phyloP scores from a whole-genome alignment of 2,797 vertebrate species.

The Anas acuta region DNA sequence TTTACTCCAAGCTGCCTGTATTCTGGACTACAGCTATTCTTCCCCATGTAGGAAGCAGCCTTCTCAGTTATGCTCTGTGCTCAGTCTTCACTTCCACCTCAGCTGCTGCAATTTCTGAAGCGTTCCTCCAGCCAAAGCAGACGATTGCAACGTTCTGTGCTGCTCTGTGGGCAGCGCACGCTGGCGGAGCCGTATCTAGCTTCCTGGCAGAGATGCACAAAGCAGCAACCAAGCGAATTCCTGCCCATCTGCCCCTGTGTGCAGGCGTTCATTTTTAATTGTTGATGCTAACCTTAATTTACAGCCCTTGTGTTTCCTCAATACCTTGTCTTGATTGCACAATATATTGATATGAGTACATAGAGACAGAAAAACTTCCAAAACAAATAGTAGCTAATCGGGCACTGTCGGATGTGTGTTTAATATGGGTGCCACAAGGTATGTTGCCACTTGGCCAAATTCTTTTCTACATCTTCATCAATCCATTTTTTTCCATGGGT shows the following conservation, averaged over 20 bases:
- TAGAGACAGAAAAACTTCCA: not conserved
- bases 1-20: not conserved
- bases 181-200: not conserved
- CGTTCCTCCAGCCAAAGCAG: not conserved
- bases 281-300: not conserved
- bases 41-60: not conserved
- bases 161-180: not conserved
- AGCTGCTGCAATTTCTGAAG: not conserved
- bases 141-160: rapidly evolving
- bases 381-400: not conserved
- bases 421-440: too few relatives aligned
- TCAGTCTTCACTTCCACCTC: not conserved
- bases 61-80: not conserved
- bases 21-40: not conserved
- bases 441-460: not conserved
- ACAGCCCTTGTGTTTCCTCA: not conserved
- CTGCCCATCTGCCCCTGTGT: not conserved
- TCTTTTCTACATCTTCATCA: not conserved
- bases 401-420: not conserved
- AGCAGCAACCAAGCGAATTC: not conserved
- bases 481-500: not conserved
- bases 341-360: not conserved
- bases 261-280: not conserved
- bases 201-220: not conserved
- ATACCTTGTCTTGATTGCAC: not conserved